Evolutionary conservation across 2,888 invertebrate genomes (phyloP).

Genomic region (Chrysotoxum bicinctum): DNA sequence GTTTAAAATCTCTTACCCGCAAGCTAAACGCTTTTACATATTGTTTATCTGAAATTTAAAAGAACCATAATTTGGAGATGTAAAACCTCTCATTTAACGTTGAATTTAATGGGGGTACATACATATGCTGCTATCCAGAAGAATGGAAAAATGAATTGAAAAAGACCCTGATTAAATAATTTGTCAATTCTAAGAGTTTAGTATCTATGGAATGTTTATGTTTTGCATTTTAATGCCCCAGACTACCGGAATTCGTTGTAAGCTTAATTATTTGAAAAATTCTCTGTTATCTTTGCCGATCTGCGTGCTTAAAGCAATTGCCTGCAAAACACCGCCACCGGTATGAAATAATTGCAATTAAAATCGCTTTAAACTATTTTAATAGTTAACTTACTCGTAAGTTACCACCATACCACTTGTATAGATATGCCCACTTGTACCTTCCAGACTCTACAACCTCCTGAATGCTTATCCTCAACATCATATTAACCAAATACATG

Average conservation of each 20-base stretch:
- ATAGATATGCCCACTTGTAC: not conserved
- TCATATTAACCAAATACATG: not conserved
- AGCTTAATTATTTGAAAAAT: not conserved
- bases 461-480: not conserved
- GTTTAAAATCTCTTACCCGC: not conserved
- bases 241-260: not conserved
- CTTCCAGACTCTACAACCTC: not conserved
- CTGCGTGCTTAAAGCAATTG: constrained; percentile 9
- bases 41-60: too few relatives aligned
- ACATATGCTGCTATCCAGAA: too few relatives aligned
- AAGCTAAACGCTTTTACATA: not conserved
- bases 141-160: too few relatives aligned
- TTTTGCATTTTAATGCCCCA: not conserved
- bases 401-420: constrained; percentile 7
- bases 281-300: not conserved
- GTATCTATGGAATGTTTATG: too few relatives aligned
- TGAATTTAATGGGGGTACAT: too few relatives aligned
- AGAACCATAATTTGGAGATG: too few relatives aligned
- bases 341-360: constrained; percentile 50
- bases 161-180: too few relatives aligned
- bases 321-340: not conserved
- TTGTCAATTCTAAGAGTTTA: too few relatives aligned
- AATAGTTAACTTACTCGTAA: constrained; percentile 14
- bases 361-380: constrained; percentile 33
- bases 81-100: too few relatives aligned